These are phyloP conservation scores for Odontesthes bonariensis DNA, from an alignment of 2,113 vertebrate species.

Conservation along the genomic window DNA sequence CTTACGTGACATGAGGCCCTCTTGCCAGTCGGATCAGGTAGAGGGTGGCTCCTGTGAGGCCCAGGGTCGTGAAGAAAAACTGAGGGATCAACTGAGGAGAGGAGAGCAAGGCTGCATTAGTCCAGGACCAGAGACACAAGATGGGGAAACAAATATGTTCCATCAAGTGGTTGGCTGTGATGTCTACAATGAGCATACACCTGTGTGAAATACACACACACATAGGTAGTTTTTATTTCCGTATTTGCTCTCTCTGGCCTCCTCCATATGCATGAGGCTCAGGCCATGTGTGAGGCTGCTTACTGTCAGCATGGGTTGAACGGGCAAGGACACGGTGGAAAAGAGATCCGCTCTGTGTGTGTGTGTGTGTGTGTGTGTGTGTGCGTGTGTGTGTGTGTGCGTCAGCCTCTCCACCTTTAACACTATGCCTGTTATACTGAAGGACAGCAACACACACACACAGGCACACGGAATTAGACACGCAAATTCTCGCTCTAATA, in stretches of 20 bases:
- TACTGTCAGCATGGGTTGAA: constrained; percentile 80
- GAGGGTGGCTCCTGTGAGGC: constrained; percentile 52
- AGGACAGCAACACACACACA: constrained; percentile 61
- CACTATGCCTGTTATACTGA: constrained; percentile 76
- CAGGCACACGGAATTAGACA: neutral
- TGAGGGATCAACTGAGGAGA: constrained; percentile 71
- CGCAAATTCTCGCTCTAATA: too few species aligned
- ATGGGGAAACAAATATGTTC: constrained; percentile 52
- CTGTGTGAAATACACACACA: constrained; percentile 36
- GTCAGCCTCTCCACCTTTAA: constrained; percentile 50
- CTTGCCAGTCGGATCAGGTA: constrained; percentile 67
- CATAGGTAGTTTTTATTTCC: constrained; percentile 73
- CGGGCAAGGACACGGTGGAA: constrained; percentile 75
- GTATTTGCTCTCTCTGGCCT: constrained; percentile 68
- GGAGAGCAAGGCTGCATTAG: constrained; percentile 36
- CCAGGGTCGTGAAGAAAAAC: constrained; percentile 61
- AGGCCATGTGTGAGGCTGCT: constrained; percentile 74
- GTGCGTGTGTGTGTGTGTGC: constrained; percentile 18
- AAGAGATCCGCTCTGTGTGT: constrained; percentile 31
- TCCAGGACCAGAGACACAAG: constrained; percentile 27
- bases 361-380: constrained; percentile 28
- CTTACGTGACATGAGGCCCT: constrained; percentile 75
- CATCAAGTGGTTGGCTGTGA: constrained; percentile 49
- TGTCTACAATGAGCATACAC: constrained; percentile 41
- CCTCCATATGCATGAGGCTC: constrained; percentile 81